These are phyloP conservation scores for Zaprionus taronus DNA, from an alignment of 1,140 invertebrate species.

Conservation along the genomic window DNA sequence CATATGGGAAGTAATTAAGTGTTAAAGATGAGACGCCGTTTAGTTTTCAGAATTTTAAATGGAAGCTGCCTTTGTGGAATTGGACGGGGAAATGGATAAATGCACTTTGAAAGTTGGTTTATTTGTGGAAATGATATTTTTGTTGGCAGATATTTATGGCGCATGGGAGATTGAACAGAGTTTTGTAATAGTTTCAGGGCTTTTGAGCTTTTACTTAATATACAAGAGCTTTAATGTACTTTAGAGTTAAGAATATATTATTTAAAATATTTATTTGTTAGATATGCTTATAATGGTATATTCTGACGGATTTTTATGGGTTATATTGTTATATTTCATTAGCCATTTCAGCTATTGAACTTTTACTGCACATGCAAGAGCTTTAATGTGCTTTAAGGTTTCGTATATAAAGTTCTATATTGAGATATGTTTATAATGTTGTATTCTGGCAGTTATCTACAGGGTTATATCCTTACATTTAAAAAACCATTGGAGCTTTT, in stretches of 20 bases:
- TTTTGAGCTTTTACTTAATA: background rate
- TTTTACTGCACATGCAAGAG: background rate
- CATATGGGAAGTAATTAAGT: slow-evolving; percentile 72
- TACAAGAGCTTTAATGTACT: background rate
- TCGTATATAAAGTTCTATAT: too few species aligned
- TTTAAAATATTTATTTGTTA: too few species aligned
- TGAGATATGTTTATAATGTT: too few species aligned
- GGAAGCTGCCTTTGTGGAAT: background rate
- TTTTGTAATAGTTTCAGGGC: background rate
- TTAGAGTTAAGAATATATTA: background rate
- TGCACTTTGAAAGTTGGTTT: slow-evolving; percentile 6
- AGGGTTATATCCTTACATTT: too few species aligned
- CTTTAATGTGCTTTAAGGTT: background rate
- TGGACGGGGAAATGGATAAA: background rate
- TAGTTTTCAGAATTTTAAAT: slow-evolving; percentile 19
- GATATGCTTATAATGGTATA: too few species aligned
- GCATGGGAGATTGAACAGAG: background rate
- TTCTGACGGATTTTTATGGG: too few species aligned
- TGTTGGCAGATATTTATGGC: background rate
- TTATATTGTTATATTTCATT: too few species aligned
- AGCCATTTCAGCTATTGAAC: background rate
- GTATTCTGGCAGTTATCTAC: too few species aligned
- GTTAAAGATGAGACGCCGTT: slow-evolving; percentile 28
- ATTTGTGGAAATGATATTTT: slow-evolving; percentile 3
- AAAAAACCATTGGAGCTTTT: background rate